Evolutionary conservation across 2,113 vertebrate genomes (phyloP).

Genomic region (Rhinichthys klamathensis): DNA sequence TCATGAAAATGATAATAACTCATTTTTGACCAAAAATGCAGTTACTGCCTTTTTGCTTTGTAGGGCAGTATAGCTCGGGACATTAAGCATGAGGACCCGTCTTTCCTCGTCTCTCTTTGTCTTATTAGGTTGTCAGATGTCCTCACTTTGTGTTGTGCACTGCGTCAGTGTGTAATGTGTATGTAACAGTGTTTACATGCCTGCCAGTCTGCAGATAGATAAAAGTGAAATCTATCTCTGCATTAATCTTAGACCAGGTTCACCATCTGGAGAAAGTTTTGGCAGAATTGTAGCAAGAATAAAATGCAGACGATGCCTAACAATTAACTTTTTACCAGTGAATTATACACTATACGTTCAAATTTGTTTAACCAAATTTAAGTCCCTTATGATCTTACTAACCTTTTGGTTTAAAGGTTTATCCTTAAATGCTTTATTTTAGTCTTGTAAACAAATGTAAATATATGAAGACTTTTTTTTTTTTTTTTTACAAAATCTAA

Average conservation of each 20-base stretch:
- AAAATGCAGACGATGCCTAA: background rate
- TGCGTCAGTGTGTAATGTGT: background rate
- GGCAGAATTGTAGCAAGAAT: background rate
- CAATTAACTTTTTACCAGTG: background rate
- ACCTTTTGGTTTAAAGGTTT: background rate
- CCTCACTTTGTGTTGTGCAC: background rate
- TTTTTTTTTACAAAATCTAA: background rate
- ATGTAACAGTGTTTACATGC: background rate
- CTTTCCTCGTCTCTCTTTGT: background rate
- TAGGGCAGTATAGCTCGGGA: no score
- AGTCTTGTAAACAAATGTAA: background rate
- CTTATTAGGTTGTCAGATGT: background rate
- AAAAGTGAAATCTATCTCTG: background rate
- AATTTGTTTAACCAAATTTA: background rate
- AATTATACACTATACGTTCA: background rate
- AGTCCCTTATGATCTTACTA: background rate
- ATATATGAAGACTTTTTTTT: background rate
- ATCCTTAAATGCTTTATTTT: background rate
- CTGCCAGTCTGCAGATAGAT: background rate
- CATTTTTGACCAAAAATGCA: no score
- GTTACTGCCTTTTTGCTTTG: no score
- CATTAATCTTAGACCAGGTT: background rate
- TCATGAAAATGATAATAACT: no score
- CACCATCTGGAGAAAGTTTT: background rate
- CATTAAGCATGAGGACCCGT: background rate